phyloP scores from a whole-genome alignment of 2,113 vertebrate genomes.

The Meleagris gallopavo region DNA sequence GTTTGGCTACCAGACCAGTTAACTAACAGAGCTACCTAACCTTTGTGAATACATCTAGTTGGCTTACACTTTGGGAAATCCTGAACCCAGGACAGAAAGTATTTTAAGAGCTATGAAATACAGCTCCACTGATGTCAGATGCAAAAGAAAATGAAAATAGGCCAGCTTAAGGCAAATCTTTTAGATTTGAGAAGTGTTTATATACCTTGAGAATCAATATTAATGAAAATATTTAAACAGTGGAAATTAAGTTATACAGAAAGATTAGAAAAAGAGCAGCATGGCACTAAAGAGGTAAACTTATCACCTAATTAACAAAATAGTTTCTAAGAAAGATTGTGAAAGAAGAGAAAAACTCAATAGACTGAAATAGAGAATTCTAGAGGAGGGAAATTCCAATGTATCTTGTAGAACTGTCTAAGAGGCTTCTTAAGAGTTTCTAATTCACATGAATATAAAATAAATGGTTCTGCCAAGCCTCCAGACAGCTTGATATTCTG shows the following conservation, averaged over 20 bases:
- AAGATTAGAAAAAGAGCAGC: not conserved
- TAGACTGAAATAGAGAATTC: not conserved
- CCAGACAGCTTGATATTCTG: not conserved
- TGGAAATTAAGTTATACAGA: not conserved
- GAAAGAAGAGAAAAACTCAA: constrained; percentile 17
- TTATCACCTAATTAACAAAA: not conserved
- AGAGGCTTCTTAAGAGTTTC: not conserved
- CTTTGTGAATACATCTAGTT: not conserved
- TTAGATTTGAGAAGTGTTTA: not conserved
- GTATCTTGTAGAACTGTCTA: not conserved
- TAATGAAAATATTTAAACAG: not conserved
- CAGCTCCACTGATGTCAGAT: not conserved
- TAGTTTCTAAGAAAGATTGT: not conserved
- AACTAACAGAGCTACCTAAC: not conserved
- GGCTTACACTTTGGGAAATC: not conserved
- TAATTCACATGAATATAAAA: too few species aligned
- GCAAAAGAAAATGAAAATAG: not conserved
- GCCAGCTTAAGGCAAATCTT: not conserved
- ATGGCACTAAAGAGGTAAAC: not conserved
- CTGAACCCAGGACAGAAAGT: not conserved
- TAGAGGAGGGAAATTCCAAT: not conserved
- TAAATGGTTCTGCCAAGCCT: not conserved
- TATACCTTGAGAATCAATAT: not conserved
- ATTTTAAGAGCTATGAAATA: not conserved
- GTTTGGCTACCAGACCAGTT: fast-evolving